These are phyloP conservation scores for Cantharis rustica DNA, from an alignment of 2,888 invertebrate genomes.

Conservation along the genomic window DNA sequence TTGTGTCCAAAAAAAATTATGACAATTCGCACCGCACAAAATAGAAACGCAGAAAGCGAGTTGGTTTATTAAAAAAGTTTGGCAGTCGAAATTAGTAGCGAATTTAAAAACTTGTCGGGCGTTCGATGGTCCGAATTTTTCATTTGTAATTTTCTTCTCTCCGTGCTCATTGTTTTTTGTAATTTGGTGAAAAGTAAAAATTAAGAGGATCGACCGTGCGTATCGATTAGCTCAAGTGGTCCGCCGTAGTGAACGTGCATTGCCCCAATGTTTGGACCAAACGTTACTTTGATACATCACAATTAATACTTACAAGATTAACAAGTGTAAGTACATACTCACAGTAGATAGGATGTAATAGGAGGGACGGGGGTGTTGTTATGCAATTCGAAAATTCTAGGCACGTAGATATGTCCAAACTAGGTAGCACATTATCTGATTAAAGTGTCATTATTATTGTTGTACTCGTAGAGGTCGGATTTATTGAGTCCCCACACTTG, in stretches of 20 bases:
- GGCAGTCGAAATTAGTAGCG: not conserved
- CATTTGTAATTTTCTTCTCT: not conserved
- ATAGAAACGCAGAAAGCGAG: not conserved
- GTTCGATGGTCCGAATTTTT: not conserved
- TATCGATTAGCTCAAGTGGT: constrained; percentile 29
- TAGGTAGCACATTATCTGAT: constrained; percentile 47
- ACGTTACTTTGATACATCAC: constrained; percentile 36
- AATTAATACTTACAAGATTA: constrained; percentile 39
- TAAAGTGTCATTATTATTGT: constrained; percentile 47
- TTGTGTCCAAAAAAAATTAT: not conserved
- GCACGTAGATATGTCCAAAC: constrained; percentile 32
- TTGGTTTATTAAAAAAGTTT: not conserved
- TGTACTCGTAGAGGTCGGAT: constrained; percentile 48
- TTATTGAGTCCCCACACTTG: constrained; percentile 39
- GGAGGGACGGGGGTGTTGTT: constrained; percentile 35
- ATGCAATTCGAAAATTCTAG: constrained; percentile 36
- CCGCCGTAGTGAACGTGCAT: constrained; percentile 15
- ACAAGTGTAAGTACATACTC: constrained; percentile 42
- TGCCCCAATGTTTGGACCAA: constrained; percentile 38
- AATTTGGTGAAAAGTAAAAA: constrained; percentile 13
- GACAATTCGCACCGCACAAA: not conserved
- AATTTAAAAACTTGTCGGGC: not conserved
- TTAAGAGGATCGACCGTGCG: constrained; percentile 27
- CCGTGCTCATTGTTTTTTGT: not conserved
- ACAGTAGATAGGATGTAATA: constrained; percentile 6